Base-by-base conservation (phyloP, 2,888 invertebrate species). In the Reticulitermes lucifugus region DNA sequence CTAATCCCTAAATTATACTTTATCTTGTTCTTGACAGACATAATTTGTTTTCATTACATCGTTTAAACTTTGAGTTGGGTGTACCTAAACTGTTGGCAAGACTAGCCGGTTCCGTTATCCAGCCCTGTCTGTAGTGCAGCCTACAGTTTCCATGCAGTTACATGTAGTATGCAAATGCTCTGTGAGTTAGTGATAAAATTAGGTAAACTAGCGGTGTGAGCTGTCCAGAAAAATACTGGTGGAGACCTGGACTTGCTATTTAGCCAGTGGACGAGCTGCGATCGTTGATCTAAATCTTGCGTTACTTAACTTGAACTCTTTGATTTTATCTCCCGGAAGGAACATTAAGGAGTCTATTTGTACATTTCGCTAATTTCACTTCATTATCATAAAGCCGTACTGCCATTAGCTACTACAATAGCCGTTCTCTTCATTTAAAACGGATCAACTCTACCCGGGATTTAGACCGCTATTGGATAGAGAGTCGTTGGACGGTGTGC, bases 301-400 rank as follows among this genome's bases (percentile, higher is more conserved):
- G 21, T 60, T 21, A 65, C 65, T 65, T 25, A 55, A 55, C 14
- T 55, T 65, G n/a, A 25, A 25, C 65, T 65, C 65, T 1, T n/a
- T 65, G 65, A 6, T 65, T 25, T 65, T 65, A 65, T 65, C 65
- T n/a, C 25, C 25, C 25, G 7, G 9, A 12, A 25, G 12, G 65
- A 25, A 25, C 79, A 79, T 79, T 79, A 55, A 79, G 79, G 51
- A 79, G 25, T n/a, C 79, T 79, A 79, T 79, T 79, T 79, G 79
- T 79, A 79, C 12, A 25, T 46, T 25, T 79, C 51, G 12, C 29
- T 79, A 79, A 79, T 79, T 79, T 14, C 51, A 51, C 51, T 25
- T 25, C 9, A 51, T 18, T 25, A 79, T 25, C 65, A 65, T 6
- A 25, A 55, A 14, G n/a, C 25, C 5, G 25, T 25, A 14, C 25